Conservation (phyloP, 2,888 invertebrate species). For the Glyphotaelius pellucidus region DNA sequence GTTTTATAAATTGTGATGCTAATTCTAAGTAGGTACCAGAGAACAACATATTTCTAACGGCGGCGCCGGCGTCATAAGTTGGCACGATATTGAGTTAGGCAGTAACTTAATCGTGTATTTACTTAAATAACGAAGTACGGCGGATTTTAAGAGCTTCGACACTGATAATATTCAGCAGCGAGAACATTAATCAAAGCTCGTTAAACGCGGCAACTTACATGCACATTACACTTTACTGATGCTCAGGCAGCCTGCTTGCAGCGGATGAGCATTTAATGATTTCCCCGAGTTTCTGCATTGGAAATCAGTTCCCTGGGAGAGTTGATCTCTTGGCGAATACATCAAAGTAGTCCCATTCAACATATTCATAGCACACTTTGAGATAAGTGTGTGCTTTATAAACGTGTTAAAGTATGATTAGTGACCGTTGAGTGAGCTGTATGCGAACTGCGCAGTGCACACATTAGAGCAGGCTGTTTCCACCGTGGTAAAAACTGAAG, state of each 20-base stretch:
- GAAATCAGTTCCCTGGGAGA: conserved; percentile 2
- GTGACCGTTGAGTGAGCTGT: not conserved
- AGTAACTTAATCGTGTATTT: not conserved
- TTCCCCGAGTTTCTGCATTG: not conserved
- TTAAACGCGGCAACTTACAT: not conserved
- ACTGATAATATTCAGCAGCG: not conserved
- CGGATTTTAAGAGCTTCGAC: not conserved
- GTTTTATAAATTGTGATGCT: too few species aligned
- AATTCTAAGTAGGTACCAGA: not conserved
- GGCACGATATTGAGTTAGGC: not conserved
- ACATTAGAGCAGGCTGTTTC: not conserved
- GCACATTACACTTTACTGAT: not conserved
- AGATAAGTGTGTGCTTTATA: not conserved
- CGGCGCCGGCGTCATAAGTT: not conserved
- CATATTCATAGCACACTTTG: not conserved
- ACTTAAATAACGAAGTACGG: not conserved
- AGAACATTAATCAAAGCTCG: not conserved
- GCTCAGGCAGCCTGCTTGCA: not conserved
- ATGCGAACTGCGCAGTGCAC: not conserved
- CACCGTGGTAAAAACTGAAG: not conserved
- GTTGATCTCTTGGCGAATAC: not conserved
- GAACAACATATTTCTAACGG: not conserved
- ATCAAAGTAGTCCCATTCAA: not conserved
- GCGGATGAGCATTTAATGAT: conserved; percentile 2
- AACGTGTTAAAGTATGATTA: conserved; percentile 2